Evolutionary conservation across 35 echinoderm and acorn worm species (phyloP).

Genomic region (Apostichopus californicus): DNA sequence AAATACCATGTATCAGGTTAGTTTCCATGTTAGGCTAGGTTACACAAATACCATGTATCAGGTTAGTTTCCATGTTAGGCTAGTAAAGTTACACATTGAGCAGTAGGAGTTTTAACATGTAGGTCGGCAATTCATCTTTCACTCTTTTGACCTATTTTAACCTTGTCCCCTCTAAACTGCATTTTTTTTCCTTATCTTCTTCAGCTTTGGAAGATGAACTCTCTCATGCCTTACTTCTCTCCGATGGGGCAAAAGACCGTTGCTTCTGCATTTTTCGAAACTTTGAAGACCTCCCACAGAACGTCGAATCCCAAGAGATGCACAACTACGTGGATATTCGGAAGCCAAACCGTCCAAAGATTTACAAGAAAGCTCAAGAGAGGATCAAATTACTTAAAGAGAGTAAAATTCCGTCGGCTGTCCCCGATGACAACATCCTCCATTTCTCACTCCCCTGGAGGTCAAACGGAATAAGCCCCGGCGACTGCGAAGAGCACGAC

Average conservation of each 20-base stretch:
- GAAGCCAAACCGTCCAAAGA: slow-evolving; percentile 96
- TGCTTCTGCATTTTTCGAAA: slow-evolving; percentile 89
- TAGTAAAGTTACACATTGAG: too few species aligned
- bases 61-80: not conserved
- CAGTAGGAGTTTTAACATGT: too few species aligned
- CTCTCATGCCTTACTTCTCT: slow-evolving; percentile 70
- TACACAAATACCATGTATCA: not conserved
- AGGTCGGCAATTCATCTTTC: too few species aligned
- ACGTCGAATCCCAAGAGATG: slow-evolving; percentile 93
- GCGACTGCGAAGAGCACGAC: slow-evolving; percentile 77
- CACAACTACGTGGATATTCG: slow-evolving; percentile 94
- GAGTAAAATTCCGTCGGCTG: slow-evolving; percentile 69
- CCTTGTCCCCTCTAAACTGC: too few species aligned
- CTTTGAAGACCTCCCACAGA: slow-evolving; percentile 92
- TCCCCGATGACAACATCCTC: slow-evolving; percentile 82
- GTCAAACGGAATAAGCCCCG: slow-evolving; percentile 75
- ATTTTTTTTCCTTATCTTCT: not conserved
- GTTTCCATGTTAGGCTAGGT: not conserved
- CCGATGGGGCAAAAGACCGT: slow-evolving; percentile 69
- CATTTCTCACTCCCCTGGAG: slow-evolving; percentile 84
- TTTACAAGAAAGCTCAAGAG: slow-evolving; percentile 97
- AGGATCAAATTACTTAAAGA: slow-evolving; percentile 95
- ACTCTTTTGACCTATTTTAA: too few species aligned
- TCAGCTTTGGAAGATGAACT: slow-evolving; percentile 94
- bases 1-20: slow-evolving; percentile 99